A percentile compares a stretch with the other conserved stretches of the same genome.
phyloP scores from a whole-genome alignment of 64 coral and sea anemone genomes.

The Acropora tenuis region DNA sequence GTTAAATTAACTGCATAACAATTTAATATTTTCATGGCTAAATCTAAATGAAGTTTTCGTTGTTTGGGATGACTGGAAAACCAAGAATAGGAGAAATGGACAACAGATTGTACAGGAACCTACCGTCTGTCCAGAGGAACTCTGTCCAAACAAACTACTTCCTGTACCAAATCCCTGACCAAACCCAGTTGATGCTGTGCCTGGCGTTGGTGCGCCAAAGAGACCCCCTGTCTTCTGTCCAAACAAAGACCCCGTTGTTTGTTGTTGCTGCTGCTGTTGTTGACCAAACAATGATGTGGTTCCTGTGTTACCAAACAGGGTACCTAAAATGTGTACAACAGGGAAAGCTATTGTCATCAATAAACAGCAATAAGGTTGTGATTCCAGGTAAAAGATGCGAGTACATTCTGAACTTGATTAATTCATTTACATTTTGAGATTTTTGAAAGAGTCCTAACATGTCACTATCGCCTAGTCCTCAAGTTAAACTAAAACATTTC shows the following conservation, averaged over 20 bases:
- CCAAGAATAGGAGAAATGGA: background rate
- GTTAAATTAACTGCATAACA: no score
- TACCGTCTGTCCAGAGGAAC: constrained; percentile 64
- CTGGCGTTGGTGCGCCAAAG: constrained; percentile 43
- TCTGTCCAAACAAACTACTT: constrained; percentile 60
- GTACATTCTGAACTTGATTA: no score
- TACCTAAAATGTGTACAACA: background rate
- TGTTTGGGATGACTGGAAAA: no score
- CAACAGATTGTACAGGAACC: background rate
- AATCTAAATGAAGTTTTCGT: no score
- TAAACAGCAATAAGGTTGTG: no score
- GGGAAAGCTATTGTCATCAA: no score
- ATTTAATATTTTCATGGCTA: no score
- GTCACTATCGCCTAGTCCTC: no score
- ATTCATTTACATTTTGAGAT: no score
- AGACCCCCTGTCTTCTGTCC: constrained; percentile 70
- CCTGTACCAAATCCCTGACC: constrained; percentile 19
- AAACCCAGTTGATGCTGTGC: constrained; percentile 16
- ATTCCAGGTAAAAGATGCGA: no score
- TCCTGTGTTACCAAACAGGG: background rate
- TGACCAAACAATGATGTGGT: constrained; percentile 6
- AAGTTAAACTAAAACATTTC: no score
- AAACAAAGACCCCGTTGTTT: constrained; percentile 58
- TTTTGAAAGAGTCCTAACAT: no score
- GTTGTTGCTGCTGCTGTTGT: constrained; percentile 45